Evolutionary conservation across 2,113 vertebrate species (phyloP).

Genomic region (Rhabdornis inornatus): DNA sequence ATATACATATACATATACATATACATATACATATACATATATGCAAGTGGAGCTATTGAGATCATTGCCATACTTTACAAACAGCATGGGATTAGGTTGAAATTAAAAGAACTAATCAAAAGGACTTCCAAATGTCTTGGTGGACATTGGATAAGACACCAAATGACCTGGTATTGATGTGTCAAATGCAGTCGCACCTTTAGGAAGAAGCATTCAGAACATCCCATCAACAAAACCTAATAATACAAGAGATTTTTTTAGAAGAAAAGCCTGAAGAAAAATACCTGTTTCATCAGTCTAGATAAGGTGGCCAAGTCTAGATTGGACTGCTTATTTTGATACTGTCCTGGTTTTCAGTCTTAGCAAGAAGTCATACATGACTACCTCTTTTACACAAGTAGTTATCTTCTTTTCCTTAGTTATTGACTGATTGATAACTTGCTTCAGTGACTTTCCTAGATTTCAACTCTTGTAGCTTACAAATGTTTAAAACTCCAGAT

Average conservation of each 20-base stretch:
- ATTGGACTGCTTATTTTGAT: neutral
- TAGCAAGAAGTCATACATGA: neutral
- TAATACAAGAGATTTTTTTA: slow-evolving; percentile 42
- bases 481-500: neutral
- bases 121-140: slow-evolving; percentile 44
- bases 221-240: slow-evolving; percentile 40
- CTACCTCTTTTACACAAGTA: neutral
- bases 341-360: neutral
- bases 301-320: neutral
- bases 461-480: neutral
- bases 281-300: neutral
- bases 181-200: slow-evolving; percentile 43
- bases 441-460: neutral
- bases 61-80: slow-evolving; percentile 54
- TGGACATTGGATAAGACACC: slow-evolving; percentile 51
- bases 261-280: slow-evolving; percentile 7
- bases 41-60: slow-evolving; percentile 24
- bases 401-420: neutral
- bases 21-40: neutral
- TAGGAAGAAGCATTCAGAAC: slow-evolving; percentile 48
- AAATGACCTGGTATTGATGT: slow-evolving; percentile 36
- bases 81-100: slow-evolving; percentile 57
- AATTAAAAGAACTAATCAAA: slow-evolving; percentile 51
- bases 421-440: neutral
- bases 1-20: neutral